Evolutionary conservation across 2,888 invertebrate genomes (phyloP).

Genomic region (Lasioglossum calceatum): DNA sequence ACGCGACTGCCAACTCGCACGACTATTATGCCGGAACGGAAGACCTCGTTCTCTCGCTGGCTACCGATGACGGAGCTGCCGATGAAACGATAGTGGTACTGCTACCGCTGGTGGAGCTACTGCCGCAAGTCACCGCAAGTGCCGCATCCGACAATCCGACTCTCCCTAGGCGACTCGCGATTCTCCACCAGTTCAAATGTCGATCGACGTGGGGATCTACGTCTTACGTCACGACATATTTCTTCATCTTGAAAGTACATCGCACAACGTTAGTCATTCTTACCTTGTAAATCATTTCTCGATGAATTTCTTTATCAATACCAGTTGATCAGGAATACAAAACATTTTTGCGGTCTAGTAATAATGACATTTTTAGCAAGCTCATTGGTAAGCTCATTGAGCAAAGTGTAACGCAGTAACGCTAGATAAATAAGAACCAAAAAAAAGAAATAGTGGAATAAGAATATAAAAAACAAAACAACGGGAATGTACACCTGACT

Average conservation of each 20-base stretch:
- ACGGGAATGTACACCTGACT: not conserved
- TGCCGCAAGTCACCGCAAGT: constrained; percentile 53
- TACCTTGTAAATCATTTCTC: not conserved
- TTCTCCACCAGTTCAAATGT: constrained; percentile 8
- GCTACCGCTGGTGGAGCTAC: constrained; percentile 44
- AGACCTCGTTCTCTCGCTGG: constrained; percentile 75
- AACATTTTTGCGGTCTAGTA: not conserved
- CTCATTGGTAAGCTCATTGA: not conserved
- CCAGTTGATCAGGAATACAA: not conserved
- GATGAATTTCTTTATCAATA: not conserved
- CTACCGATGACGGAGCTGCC: constrained; percentile 60
- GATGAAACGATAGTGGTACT: constrained; percentile 34
- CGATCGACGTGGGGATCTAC: not conserved
- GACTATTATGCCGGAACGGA: constrained; percentile 78
- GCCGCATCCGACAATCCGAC: constrained; percentile 52
- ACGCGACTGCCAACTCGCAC: constrained; percentile 74
- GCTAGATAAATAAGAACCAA: not conserved
- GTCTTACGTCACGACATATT: not conserved
- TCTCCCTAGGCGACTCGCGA: constrained; percentile 33
- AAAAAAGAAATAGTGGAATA: not conserved
- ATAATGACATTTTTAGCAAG: not conserved
- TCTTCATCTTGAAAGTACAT: not conserved
- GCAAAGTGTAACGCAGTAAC: not conserved
- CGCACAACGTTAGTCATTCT: not conserved
- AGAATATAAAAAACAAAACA: not conserved